Evolutionary conservation across 2,888 invertebrate genomes (phyloP), one percentile per base, ranked within the genome.

Genomic region (Volucella zonaria): DNA sequence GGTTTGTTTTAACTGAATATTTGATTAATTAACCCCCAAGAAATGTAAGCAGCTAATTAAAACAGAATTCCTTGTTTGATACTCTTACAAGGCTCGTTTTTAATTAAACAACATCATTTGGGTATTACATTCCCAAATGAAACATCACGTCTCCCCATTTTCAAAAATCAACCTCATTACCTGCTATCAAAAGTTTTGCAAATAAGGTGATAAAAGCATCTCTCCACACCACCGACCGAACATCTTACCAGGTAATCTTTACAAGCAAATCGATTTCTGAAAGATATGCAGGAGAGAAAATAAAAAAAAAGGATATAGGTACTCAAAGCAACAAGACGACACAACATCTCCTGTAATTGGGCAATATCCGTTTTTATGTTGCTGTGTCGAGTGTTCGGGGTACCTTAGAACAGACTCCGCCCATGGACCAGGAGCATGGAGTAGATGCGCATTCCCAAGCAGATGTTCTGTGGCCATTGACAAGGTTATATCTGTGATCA

Each of bases 391-490:
- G 64, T 52, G 70, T 66, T 49, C 49, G 38, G 45, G 43, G 62
- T 15, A 62, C 23, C 62, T 68, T 76, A 43, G 59, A 12, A 15
- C 51, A 83, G 80, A 76, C 83, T 83, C 83, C 83, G 83, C 82
- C 79, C 70, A 49, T 54, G 76, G 64, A 64, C 51, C 62, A 11
- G 23, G 51, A 43, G 43, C 61, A 59, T 73, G 31, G 77, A 78
- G 78, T 82, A 68, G 78, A 79, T 82, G 82, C 82, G 82, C 85
- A 85, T 77, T 85, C 71, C 73, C 81, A 85, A 85, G 85, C 81
- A 85, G 85, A 85, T 85, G 85, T 85, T 85, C 81, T 76, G 76
- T 81, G 62, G 81, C 81, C 85, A 80, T 80, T 80, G 83, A 80
- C 83, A 85, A 80, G 83, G 67, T 75, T 68, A 85, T 85, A 85